Percentiles rank a stretch among this genome's conserved stretches.
phyloP scores from a whole-genome alignment of 2,113 vertebrate species.

The Syngnathus scovelli region DNA sequence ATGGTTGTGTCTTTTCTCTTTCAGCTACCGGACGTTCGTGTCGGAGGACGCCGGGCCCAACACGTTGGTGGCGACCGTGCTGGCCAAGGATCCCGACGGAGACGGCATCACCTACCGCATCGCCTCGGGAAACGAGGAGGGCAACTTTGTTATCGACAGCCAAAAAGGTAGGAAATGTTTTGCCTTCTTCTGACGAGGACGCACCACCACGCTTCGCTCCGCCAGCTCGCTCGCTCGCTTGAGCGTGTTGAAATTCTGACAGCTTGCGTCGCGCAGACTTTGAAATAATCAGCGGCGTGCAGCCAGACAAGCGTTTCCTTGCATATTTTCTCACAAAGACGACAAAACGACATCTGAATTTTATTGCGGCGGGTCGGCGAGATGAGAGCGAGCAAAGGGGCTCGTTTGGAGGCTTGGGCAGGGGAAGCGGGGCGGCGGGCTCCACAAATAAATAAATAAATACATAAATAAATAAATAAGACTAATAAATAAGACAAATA shows the following conservation, averaged over 20 bases:
- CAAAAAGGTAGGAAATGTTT: constrained; percentile 73
- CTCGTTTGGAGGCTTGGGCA: too few species aligned
- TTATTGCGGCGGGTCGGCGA: not conserved
- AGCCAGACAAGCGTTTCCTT: not conserved
- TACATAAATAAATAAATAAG: too few species aligned
- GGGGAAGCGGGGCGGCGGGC: too few species aligned
- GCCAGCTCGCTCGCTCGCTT: not conserved
- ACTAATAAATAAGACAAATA: too few species aligned
- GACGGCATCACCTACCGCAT: constrained; percentile 81
- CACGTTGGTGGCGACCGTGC: constrained; percentile 79
- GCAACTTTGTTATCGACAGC: constrained; percentile 84
- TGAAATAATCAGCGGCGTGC: constrained; percentile 37
- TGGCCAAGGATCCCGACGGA: constrained; percentile 84
- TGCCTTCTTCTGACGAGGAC: not conserved
- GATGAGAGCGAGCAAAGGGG: too few species aligned
- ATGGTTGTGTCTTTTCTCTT: not conserved
- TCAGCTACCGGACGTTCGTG: constrained; percentile 85
- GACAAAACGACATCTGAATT: constrained; percentile 24
- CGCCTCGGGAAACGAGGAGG: constrained; percentile 75
- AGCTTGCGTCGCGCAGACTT: constrained; percentile 23
- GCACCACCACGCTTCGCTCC: constrained; percentile 6
- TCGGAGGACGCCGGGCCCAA: constrained; percentile 87
- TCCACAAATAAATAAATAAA: too few species aligned
- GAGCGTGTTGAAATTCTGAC: constrained; percentile 32
- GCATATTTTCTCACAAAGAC: not conserved